A percentile compares a stretch with the other conserved stretches of the same genome.
These are phyloP conservation scores for Parascotia fuliginaria DNA, from an alignment of 2,888 invertebrate genomes.

Conservation along the genomic window DNA sequence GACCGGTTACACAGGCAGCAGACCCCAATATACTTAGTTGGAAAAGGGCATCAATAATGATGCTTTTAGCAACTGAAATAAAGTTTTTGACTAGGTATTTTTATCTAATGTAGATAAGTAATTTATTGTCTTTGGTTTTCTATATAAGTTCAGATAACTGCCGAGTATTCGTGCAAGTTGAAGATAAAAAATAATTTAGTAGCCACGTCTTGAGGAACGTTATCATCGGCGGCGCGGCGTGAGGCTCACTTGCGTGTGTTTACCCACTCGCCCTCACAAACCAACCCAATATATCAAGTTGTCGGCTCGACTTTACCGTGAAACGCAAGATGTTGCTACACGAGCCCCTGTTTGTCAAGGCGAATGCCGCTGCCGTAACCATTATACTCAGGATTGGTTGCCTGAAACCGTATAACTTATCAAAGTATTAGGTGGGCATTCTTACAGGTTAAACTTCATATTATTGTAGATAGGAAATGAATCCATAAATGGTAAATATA, in stretches of 20 bases:
- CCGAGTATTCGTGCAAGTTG: conserved; percentile 57
- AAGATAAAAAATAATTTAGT: conserved; percentile 78
- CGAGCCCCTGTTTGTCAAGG: conserved; percentile 71
- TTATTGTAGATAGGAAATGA: no score
- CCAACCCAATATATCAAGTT: conserved; percentile 80
- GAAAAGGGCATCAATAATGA: no score
- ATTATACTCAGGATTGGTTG: conserved; percentile 49
- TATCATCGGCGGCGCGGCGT: conserved; percentile 50
- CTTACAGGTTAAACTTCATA: conserved; percentile 11
- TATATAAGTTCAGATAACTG: conserved; percentile 53
- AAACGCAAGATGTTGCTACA: conserved; percentile 68
- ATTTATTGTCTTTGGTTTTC: conserved; percentile 10
- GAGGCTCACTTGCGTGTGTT: conserved; percentile 61
- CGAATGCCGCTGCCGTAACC: conserved; percentile 54
- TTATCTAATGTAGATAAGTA: not conserved
- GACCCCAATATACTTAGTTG: no score
- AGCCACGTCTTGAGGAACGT: conserved; percentile 58
- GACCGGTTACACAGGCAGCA: no score
- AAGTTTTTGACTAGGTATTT: no score
- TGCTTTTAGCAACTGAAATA: no score
- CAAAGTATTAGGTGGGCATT: conserved; percentile 29
- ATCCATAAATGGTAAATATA: conserved; percentile 2
- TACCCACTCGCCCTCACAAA: conserved; percentile 72
- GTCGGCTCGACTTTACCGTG: conserved; percentile 67
- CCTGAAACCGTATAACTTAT: conserved; percentile 42